These are phyloP conservation scores for Syritta pipiens DNA, from an alignment of 2,888 invertebrate genomes.

Conservation along the genomic window DNA sequence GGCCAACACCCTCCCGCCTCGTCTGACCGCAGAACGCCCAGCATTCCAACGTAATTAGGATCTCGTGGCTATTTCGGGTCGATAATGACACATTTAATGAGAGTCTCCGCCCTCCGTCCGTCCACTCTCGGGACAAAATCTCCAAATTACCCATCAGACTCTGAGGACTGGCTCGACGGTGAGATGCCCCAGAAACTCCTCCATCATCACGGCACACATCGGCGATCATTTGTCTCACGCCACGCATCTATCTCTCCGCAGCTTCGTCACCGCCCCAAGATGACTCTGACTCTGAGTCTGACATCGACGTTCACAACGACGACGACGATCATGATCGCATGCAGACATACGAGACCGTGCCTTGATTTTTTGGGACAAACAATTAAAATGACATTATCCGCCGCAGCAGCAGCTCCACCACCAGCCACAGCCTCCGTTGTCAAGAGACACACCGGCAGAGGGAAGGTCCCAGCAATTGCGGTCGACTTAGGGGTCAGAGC, in stretches of 20 bases:
- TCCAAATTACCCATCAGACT: slow-evolving; percentile 42
- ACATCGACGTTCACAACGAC: too few species aligned
- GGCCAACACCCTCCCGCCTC: too few species aligned
- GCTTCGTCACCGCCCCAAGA: slow-evolving; percentile 57
- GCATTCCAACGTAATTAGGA: slow-evolving; percentile 71
- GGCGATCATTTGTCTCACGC: slow-evolving; percentile 65
- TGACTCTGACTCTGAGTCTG: too few species aligned
- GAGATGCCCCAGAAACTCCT: slow-evolving; percentile 40
- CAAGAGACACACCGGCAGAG: slow-evolving; percentile 39
- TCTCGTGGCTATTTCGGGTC: slow-evolving; percentile 70
- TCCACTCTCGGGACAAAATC: slow-evolving; percentile 59
- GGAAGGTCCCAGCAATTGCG: slow-evolving; percentile 27
- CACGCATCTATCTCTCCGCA: slow-evolving; percentile 60
- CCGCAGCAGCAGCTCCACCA: slow-evolving; percentile 32
- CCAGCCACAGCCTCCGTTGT: slow-evolving; percentile 23
- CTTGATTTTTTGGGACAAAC: slow-evolving; percentile 70
- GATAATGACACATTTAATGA: slow-evolving; percentile 70
- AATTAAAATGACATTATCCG: slow-evolving; percentile 69
- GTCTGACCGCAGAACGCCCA: slow-evolving; percentile 13
- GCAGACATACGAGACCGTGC: slow-evolving; percentile 34
- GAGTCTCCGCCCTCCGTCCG: slow-evolving; percentile 49
- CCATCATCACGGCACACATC: slow-evolving; percentile 28
- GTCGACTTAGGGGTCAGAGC: slow-evolving; percentile 46
- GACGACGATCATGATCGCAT: slow-evolving; percentile 41
- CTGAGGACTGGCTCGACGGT: too few species aligned